Evolutionary conservation across 2,113 vertebrate species (phyloP).

Genomic region (Paracyprichromis sp.): DNA sequence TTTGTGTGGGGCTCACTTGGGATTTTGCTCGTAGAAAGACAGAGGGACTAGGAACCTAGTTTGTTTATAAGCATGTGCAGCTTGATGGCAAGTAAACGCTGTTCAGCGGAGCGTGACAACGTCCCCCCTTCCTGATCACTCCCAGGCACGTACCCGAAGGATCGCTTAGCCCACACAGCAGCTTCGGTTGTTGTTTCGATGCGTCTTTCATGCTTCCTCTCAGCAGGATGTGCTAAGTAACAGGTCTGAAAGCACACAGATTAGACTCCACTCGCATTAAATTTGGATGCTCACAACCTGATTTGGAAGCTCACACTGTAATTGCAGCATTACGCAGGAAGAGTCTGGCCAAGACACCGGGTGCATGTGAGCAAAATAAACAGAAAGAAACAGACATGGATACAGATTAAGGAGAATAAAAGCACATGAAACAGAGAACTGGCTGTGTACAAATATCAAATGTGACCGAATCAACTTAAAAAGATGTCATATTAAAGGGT

Average conservation of each 20-base stretch:
- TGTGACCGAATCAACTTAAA: not conserved
- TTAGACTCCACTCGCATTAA: not conserved
- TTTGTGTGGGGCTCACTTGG: slow-evolving; percentile 1
- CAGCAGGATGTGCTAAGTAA: slow-evolving; percentile 16
- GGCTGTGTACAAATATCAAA: not conserved
- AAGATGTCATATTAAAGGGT: not conserved
- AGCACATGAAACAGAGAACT: not conserved
- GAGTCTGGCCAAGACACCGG: not conserved
- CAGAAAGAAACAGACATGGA: not conserved
- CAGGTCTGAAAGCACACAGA: slow-evolving; percentile 34
- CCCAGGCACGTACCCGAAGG: slow-evolving; percentile 35
- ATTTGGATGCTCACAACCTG: not conserved
- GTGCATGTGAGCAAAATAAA: not conserved
- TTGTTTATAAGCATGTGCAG: slow-evolving; percentile 29
- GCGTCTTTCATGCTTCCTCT: not conserved
- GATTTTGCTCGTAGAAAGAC: not conserved
- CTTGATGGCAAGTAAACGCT: slow-evolving; percentile 28
- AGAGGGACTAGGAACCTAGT: not conserved
- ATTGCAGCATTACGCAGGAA: not conserved
- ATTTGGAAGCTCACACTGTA: slow-evolving; percentile 3
- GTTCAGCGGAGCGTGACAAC: slow-evolving; percentile 27
- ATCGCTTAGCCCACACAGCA: slow-evolving; percentile 38
- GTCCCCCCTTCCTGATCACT: slow-evolving; percentile 37
- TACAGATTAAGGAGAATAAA: not conserved
- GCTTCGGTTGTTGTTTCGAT: not conserved